These are phyloP conservation scores for Temnothorax nylanderi DNA, from an alignment of 1,140 invertebrate species.

Conservation along the genomic window DNA sequence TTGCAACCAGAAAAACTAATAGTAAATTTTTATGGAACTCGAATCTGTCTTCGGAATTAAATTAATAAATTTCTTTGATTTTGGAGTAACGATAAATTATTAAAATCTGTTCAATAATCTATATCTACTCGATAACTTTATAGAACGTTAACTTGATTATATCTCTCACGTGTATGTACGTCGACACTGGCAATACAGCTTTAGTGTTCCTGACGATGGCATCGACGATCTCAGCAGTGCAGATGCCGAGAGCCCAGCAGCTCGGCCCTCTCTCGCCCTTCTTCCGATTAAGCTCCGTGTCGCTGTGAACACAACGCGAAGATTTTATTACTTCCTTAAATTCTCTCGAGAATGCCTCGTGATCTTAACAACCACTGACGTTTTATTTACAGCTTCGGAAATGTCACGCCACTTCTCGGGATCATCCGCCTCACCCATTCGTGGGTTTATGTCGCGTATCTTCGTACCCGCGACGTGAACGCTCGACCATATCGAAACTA, in stretches of 20 bases:
- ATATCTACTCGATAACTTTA: background rate
- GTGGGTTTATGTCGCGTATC: conserved; percentile 86
- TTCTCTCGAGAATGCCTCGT: conserved; percentile 16
- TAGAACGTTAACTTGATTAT: conserved; percentile 4
- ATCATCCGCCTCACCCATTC: conserved; percentile 85
- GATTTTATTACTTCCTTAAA: conserved; percentile 31
- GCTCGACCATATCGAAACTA: conserved; percentile 89
- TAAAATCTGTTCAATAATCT: background rate
- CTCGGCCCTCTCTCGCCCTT: conserved; percentile 85
- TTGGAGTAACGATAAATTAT: background rate
- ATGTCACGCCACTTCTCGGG: conserved; percentile 87
- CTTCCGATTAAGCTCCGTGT: conserved; percentile 85
- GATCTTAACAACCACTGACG: conserved; percentile 49
- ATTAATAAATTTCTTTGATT: background rate
- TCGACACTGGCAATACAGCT: conserved; percentile 86
- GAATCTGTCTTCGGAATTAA: background rate
- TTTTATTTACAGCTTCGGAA: conserved; percentile 86
- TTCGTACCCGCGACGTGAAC: conserved; percentile 88
- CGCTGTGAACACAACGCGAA: conserved; percentile 77
- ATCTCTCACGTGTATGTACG: conserved; percentile 85
- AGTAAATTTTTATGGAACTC: background rate
- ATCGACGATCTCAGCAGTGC: conserved; percentile 85
- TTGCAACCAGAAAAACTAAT: background rate
- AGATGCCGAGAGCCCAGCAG: conserved; percentile 86
- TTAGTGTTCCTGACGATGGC: conserved; percentile 87